Base-by-base conservation (phyloP, 2,888 invertebrate genomes). In the Drosophila acutilabella region DNA sequence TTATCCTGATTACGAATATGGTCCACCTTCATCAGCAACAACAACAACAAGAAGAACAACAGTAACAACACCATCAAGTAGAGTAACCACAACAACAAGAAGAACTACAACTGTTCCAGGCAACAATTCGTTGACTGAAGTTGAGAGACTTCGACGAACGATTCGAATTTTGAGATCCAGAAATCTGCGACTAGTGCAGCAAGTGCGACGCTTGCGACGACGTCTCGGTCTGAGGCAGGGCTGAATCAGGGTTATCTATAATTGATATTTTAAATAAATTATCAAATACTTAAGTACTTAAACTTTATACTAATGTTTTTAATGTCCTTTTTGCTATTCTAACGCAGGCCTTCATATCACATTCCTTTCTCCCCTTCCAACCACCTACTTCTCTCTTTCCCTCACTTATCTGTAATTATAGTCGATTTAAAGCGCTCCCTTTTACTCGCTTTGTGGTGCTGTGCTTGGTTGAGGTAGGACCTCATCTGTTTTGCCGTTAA, bases 391-490 rank as follows among this genome's bases (percentile, higher is more conserved):
- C 30, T 8, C 30, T 1, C 30, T 0, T 30, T 30, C 30, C 8
- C 30, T 1, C 30, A 30, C 20, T 23, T 23, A 38, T 38, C n/a
- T 23, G 26, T 26, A 8, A 14, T 47, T 47, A 26, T 7, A 2
- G 16, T 7, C 3, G 13, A n/a, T 13, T 4, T 13, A 4, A 26
- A n/a, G 30, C 26, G 4, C 5, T 41, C 13, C 16, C 18, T 10
- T 18, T 8, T 10, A 30, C 16, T 30, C 2, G 14, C 8, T 6
- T 41, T 30, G n/a, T 8, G 10, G 42, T 10, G 1, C n/a, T 40
- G 16, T 20, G 30, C 5, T 38, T 18, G 4, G 56, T 62, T 62
- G 62, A 62, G 62, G 62, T 62, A 62, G 62, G 62, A 56, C 48
- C 41, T 47, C 20, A 13, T 23, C 33, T 33, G 38, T 11, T 54